phyloP scores from a whole-genome alignment of 2,113 vertebrate genomes.

The Podarcis cretensis region DNA sequence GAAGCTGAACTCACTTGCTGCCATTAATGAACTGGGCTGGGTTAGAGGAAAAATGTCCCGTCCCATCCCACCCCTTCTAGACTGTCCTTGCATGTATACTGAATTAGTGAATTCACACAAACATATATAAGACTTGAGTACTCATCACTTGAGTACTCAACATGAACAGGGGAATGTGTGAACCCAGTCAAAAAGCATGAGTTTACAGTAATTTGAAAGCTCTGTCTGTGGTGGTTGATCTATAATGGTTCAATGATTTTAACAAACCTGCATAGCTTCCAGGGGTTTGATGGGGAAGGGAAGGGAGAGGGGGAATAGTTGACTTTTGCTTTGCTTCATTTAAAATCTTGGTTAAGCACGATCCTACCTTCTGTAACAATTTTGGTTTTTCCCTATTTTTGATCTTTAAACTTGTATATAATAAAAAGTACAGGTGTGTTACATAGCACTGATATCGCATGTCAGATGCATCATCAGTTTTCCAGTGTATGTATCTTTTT shows the following conservation, averaged over 20 bases:
- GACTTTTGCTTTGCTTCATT: background rate
- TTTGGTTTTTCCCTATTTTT: no score
- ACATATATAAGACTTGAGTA: background rate
- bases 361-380: no score
- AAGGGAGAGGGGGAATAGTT: background rate
- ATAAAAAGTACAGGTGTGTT: background rate
- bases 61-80: background rate
- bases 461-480: no score
- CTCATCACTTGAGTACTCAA: background rate
- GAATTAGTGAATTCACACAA: background rate
- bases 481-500: no score
- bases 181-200: background rate
- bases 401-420: no score
- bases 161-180: background rate
- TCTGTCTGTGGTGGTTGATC: background rate
- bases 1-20: background rate
- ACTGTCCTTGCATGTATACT: background rate
- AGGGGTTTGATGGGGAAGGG: background rate
- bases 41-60: background rate
- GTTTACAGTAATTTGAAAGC: background rate
- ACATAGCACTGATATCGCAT: no score
- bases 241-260: background rate
- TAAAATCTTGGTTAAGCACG: no score
- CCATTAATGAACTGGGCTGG: background rate
- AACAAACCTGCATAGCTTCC: background rate